Evolutionary conservation across 2,797 vertebrate species (phyloP).

Genomic region (Oryzias dopingdopingensis): DNA sequence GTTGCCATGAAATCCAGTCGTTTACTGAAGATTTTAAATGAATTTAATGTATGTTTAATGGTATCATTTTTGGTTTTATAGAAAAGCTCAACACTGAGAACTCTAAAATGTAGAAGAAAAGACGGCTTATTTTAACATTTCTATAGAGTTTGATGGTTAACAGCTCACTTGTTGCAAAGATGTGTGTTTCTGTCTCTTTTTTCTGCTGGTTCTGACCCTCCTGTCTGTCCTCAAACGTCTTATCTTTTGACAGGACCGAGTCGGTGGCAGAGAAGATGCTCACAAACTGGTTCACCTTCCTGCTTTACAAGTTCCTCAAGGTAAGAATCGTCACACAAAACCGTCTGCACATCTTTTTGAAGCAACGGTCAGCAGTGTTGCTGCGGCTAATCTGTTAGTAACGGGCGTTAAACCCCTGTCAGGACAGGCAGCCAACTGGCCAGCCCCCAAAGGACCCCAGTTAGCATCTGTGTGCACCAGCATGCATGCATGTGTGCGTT

Average conservation of each 20-base stretch:
- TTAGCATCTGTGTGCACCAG: constrained; percentile 41
- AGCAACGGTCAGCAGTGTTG: too few species aligned
- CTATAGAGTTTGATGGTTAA: constrained; percentile 39
- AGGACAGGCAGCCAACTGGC: constrained; percentile 44
- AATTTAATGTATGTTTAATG: too few species aligned
- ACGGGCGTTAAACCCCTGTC: constrained; percentile 35
- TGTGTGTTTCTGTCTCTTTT: background rate
- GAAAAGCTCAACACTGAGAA: background rate
- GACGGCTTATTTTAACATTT: background rate
- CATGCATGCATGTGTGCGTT: constrained; percentile 27
- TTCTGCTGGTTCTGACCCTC: constrained; percentile 6
- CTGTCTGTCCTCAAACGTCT: background rate
- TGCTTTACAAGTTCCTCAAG: constrained; percentile 86
- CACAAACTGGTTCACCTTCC: constrained; percentile 86
- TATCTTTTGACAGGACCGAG: constrained; percentile 70
- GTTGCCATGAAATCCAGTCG: constrained; percentile 18
- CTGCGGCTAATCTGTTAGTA: constrained; percentile 57
- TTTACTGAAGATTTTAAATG: constrained; percentile 5
- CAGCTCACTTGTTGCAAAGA: background rate
- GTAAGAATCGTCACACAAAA: constrained; percentile 54
- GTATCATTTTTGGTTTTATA: too few species aligned
- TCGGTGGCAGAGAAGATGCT: constrained; percentile 85
- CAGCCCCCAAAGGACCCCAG: constrained; percentile 42
- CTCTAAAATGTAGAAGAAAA: background rate
- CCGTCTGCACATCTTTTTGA: too few species aligned